A percentile compares a stretch with the other conserved stretches of the same genome.
These are phyloP conservation scores for Madoqua kirkii DNA, from an alignment of 2,113 vertebrate genomes.

Conservation along the genomic window DNA sequence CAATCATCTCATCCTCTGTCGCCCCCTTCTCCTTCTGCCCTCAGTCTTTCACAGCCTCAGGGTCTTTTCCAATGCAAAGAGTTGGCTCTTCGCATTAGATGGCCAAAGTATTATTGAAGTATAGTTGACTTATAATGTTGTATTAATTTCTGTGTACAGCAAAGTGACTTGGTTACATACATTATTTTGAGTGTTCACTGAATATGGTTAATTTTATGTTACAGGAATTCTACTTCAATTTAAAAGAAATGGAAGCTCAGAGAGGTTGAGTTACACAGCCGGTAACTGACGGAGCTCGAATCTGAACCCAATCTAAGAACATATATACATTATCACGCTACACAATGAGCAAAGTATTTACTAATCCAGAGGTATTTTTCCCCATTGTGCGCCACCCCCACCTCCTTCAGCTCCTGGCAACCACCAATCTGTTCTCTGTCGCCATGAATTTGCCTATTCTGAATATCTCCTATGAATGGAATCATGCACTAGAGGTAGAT, in stretches of 20 bases:
- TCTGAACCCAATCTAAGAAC: background rate
- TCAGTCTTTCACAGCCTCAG: background rate
- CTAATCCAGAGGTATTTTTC: background rate
- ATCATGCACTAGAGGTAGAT: background rate
- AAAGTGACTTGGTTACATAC: background rate
- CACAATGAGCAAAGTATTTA: background rate
- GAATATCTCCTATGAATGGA: background rate
- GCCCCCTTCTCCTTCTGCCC: background rate
- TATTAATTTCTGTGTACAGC: background rate
- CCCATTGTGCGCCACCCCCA: background rate
- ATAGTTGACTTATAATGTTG: background rate
- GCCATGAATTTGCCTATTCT: background rate
- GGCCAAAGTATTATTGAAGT: background rate
- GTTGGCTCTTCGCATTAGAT: background rate
- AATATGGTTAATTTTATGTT: background rate
- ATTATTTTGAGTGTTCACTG: background rate
- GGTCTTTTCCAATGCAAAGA: background rate
- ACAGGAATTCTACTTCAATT: background rate
- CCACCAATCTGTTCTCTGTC: background rate
- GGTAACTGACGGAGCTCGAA: background rate
- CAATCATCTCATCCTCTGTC: background rate
- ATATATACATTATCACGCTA: background rate
- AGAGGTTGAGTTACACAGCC: background rate
- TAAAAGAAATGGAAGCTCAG: background rate
- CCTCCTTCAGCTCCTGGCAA: background rate